phyloP scores from a whole-genome alignment of 2,888 invertebrate species.

The Eustalomyia histrio region DNA sequence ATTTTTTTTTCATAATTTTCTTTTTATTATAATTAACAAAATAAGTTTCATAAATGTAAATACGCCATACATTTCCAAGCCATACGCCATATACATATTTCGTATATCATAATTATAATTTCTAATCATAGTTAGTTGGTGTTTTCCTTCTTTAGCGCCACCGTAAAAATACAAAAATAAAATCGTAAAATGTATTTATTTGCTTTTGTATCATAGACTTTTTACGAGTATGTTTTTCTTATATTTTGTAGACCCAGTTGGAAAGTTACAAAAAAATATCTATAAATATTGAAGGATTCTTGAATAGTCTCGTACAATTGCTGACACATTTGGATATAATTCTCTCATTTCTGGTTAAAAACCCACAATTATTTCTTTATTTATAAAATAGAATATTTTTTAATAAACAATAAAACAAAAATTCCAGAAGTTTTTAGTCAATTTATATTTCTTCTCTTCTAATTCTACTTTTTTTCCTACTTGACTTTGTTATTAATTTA shows the following conservation, averaged over 20 bases:
- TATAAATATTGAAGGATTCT: no score
- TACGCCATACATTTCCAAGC: no score
- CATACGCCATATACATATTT: no score
- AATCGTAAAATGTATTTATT: background rate
- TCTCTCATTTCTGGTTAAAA: no score
- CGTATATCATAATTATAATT: slow-evolving; percentile 29
- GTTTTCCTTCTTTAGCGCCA: no score
- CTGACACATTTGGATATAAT: no score
- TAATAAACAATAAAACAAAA: no score
- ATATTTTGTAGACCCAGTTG: background rate
- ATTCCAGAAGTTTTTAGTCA: no score
- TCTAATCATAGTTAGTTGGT: background rate
- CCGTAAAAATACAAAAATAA: background rate
- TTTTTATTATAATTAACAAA: background rate
- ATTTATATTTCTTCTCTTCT: background rate
- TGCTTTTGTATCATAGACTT: background rate
- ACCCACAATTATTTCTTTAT: no score
- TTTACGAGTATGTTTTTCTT: background rate
- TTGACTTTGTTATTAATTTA: slow-evolving; percentile 5
- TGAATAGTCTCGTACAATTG: no score
- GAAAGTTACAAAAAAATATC: background rate
- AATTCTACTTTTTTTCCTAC: background rate
- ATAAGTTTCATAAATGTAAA: background rate
- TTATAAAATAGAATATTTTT: no score
- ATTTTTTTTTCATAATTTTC: no score